Base-by-base conservation (phyloP, 2,888 invertebrate species). In the Penaeus monodon region DNA sequence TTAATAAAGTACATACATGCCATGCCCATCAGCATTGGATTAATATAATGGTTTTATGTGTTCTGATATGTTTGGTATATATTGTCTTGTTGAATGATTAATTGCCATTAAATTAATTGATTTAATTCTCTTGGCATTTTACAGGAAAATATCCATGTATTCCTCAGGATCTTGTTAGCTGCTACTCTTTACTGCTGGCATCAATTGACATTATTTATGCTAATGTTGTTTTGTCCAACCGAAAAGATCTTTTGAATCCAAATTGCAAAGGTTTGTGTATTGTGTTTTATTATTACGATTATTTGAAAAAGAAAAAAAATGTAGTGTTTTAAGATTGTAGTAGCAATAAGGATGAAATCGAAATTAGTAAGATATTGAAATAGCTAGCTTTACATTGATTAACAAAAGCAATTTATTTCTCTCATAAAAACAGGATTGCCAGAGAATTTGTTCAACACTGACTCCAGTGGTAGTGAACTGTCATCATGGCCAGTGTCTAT, bases 141-240 rank as follows among this genome's bases (percentile, higher is more conserved):
- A 22, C 89, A 93, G 96, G 96, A 81, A 96, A 97, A 92, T 96
- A 97, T 91, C 95, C 96, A 73, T 95, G 95, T 84, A 96, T 97
- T 49, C 96, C 96, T 79, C 96, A 98, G 92, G 99, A 99, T 93
- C 93, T 99, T 86, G 97, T 99, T 2, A 97, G 97, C 92, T 98
- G 97, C 90, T 98, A 96, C 92, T 98, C 99, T 93, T 94, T 99
- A 79, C 93, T 99, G 80, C 93, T 98, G 86, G 97, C 97, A 88
- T 97, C 97, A 92, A 94, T 98, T 90, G 99, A 99, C 94, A 95
- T 97, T 92, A 95, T 98, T 84, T 99, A 96, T 93, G 94, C 94
- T 88, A 98, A 98, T 93, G 96, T 97, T 65, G 94, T 97, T 88
- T 93, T 96, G 91, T 95, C 96, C 83, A 95, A 95, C 91, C 94